Evolutionary conservation across 23 tunicate species (phyloP).

Genomic region (Aplidium turbinatum): DNA sequence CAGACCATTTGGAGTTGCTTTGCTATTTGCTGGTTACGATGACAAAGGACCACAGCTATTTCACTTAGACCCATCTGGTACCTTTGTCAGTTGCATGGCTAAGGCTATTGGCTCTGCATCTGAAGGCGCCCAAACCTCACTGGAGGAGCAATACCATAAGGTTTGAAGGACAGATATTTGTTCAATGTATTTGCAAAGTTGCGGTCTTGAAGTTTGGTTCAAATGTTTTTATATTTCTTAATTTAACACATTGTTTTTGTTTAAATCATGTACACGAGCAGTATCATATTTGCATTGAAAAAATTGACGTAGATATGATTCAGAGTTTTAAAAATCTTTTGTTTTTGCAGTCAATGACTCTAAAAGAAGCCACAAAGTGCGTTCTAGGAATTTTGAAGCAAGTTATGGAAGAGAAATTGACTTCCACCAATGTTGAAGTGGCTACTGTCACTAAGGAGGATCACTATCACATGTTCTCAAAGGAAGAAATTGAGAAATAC

Average conservation of each 20-base stretch:
- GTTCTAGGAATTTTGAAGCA: constrained; percentile 91
- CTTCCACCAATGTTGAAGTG: constrained; percentile 94
- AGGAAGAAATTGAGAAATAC: constrained; percentile 78
- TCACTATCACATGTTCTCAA: constrained; percentile 69
- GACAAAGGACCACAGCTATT: constrained; percentile 88
- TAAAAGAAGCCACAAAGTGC: constrained; percentile 92
- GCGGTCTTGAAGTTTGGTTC: no score
- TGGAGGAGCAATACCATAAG: constrained; percentile 95
- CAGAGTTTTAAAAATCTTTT: no score
- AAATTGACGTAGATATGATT: no score
- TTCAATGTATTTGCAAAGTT: no score
- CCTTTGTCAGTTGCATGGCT: constrained; percentile 84
- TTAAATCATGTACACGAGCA: no score
- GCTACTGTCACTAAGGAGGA: constrained; percentile 76
- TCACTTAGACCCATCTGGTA: constrained; percentile 96
- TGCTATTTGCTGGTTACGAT: constrained; percentile 93
- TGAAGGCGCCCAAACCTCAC: constrained; percentile 96
- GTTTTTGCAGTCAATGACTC: constrained; percentile 81
- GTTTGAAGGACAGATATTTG: no score
- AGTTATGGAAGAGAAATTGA: constrained; percentile 98
- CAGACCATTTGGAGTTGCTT: constrained; percentile 97
- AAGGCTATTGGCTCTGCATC: constrained; percentile 99
- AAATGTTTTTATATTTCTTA: not conserved
- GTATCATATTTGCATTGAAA: no score
- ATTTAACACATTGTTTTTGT: no score